Conservation (phyloP, 2,888 invertebrate genomes). For the Oxyteleia sp. region DNA sequence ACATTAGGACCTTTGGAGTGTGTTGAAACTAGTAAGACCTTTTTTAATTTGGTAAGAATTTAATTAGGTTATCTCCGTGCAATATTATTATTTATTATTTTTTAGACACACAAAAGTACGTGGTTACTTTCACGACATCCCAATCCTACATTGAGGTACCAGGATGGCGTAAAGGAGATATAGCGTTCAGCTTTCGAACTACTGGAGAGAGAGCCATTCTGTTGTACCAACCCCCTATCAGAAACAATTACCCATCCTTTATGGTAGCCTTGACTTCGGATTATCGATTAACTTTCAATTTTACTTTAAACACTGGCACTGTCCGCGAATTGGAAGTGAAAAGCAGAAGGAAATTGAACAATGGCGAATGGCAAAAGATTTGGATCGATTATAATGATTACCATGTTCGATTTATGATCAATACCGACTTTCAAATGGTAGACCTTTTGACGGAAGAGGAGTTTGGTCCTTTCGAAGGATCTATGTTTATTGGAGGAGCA, state of each 20-base stretch:
- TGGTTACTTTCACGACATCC: slow-evolving; percentile 97
- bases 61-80: neutral
- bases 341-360: slow-evolving; percentile 94
- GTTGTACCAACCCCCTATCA: slow-evolving; percentile 96
- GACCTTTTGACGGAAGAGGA: slow-evolving; percentile 95
- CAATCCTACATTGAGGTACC: slow-evolving; percentile 97
- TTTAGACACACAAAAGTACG: slow-evolving; percentile 96
- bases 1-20: slow-evolving; percentile 97
- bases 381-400: slow-evolving; percentile 98
- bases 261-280: slow-evolving; percentile 96
- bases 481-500: slow-evolving; percentile 97
- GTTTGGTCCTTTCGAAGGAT: slow-evolving; percentile 97
- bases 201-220: slow-evolving; percentile 96
- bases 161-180: slow-evolving; percentile 97
- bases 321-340: slow-evolving; percentile 94
- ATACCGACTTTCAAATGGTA: slow-evolving; percentile 96
- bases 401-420: slow-evolving; percentile 97
- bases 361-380: slow-evolving; percentile 98
- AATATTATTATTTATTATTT: neutral
- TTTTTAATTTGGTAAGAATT: neutral
- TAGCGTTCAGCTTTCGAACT: slow-evolving; percentile 97
- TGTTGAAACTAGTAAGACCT: slow-evolving; percentile 95
- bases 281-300: slow-evolving; percentile 96
- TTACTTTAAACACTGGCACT: slow-evolving; percentile 94
- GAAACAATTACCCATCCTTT: slow-evolving; percentile 96